Conservation (phyloP, 2,888 invertebrate genomes). For the Seira musarum region DNA sequence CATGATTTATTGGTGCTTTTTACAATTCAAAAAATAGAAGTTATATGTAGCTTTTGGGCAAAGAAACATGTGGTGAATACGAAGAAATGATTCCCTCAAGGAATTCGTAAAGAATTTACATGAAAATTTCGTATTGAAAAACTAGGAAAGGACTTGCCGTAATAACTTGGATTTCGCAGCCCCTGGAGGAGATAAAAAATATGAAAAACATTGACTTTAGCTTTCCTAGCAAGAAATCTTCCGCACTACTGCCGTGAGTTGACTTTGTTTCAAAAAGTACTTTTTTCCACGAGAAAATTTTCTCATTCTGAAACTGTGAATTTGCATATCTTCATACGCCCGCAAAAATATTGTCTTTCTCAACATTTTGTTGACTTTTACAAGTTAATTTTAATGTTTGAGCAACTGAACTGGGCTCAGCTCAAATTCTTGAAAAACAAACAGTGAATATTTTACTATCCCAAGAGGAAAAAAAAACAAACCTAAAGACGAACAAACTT, state of each 20-base stretch:
- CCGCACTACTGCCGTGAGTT: not conserved
- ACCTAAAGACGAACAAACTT: no score
- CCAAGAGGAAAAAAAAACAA: not conserved
- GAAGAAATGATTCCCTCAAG: not conserved
- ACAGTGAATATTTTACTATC: not conserved
- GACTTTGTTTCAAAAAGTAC: not conserved
- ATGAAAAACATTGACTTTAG: not conserved
- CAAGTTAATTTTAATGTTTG: not conserved
- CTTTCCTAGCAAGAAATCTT: not conserved
- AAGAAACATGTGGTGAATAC: constrained; percentile 5
- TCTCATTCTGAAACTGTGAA: not conserved
- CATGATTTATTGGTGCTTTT: not conserved
- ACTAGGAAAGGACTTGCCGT: not conserved
- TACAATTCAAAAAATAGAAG: not conserved
- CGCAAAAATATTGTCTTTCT: not conserved
- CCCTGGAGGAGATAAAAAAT: not conserved
- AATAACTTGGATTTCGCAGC: not conserved
- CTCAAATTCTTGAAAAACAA: not conserved
- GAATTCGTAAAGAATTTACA: constrained; percentile 1
- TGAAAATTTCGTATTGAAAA: not conserved
- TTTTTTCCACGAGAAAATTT: not conserved
- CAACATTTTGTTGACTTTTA: not conserved
- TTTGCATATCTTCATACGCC: not conserved
- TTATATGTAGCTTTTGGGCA: not conserved
- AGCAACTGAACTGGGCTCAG: not conserved